Base-by-base conservation (phyloP, 2,797 vertebrate species). In the Epinephelus malabaricus region DNA sequence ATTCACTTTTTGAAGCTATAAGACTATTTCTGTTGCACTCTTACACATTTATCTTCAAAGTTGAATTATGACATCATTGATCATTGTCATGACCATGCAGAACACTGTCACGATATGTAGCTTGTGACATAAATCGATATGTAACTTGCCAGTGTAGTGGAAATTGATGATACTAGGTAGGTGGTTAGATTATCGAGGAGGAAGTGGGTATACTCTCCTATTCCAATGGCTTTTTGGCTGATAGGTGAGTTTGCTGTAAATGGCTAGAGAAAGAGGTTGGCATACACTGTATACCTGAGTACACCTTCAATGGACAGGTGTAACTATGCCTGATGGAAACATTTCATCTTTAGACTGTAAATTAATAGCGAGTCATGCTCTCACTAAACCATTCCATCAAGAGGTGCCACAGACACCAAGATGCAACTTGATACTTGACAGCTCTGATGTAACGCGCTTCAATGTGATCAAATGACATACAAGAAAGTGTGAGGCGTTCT, bases 371-470 rank as follows among this genome's bases (percentile, higher is more conserved):
- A 54, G 61, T 21, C 27, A 46, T 73, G 25, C 25, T 64, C 59
- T 68, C 17, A 25, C 51, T 65, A 11, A 17, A 21, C 19, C 45
- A 11, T 66, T 70, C 27, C 49, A 47, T 55, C 60, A 40, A 58
- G 81, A 58, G 59, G 45, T 72, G 79, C 72, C 79, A 78, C 84
- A 82, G 76, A 76, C 69, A 84, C 74, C 59, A 18, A 76, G n/a
- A 80, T 84, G 86, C 15, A 86, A 87, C 71, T 4, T 15, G 70
- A 89, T 69, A 17, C 81, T 38, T 17, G 49, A 17, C 14, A 4
- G 14, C 61, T 47, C 27, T 54, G 56, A 55, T 67, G 61, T 73
- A 21, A 78, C 3, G 30, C 40, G 25, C 56, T 21, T 67, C 45
- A 23, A 2, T 50, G 56, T 76, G 69, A 60, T 84, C 67, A n/a